phyloP scores from a whole-genome alignment of 1,140 invertebrate genomes.

The Teleopsis dalmanni region DNA sequence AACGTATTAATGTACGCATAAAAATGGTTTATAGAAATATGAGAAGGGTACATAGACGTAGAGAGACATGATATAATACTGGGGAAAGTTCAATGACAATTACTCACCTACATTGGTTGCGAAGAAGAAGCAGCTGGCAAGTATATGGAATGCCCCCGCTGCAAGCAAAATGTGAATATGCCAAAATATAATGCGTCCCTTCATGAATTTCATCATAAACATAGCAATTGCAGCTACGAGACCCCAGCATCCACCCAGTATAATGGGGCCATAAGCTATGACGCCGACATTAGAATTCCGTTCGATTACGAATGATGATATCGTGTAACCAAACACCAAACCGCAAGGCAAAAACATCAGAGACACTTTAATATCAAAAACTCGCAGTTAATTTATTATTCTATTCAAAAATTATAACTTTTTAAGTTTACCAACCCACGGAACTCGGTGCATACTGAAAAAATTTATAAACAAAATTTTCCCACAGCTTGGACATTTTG shows the following conservation, averaged over 20 bases:
- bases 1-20: no score
- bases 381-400: neutral
- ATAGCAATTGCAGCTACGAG: conserved; percentile 21
- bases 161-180: conserved; percentile 25
- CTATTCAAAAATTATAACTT: neutral
- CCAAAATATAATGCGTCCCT: conserved; percentile 33
- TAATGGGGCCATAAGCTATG: conserved; percentile 31
- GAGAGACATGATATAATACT: no score
- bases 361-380: conserved; percentile 21
- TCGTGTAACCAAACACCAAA: conserved; percentile 36
- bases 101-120: conserved; percentile 33
- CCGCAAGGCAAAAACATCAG: conserved; percentile 34
- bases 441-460: conserved; percentile 37
- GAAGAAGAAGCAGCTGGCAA: conserved; percentile 39
- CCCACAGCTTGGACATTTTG: conserved; percentile 30
- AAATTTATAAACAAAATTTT: conserved; percentile 25
- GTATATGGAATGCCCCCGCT: conserved; percentile 23
- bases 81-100: no score
- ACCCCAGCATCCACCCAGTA: conserved; percentile 27
- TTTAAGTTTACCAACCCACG: conserved; percentile 26
- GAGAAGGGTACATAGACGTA: no score
- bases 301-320: conserved; percentile 32
- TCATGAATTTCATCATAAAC: conserved; percentile 24
- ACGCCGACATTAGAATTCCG: conserved; percentile 17
- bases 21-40: no score